A percentile compares a stretch with the other conserved stretches of the same genome.
Conservation (phyloP, 1,140 invertebrate genomes). For the Coboldia fuscipes region DNA sequence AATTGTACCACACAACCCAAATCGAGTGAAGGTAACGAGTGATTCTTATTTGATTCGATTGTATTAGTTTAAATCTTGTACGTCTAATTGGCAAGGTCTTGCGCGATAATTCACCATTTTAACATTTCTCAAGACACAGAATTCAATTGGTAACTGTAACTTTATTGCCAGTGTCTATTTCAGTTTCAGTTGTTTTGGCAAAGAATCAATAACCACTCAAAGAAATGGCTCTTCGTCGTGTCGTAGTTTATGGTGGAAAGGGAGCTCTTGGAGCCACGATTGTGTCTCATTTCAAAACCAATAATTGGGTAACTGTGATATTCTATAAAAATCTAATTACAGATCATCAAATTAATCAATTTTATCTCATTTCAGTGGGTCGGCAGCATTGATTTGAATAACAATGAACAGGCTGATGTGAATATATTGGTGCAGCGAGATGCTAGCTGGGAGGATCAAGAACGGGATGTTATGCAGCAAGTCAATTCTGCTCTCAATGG, state of each 20-base stretch:
- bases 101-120: too few relatives aligned
- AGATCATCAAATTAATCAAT: neutral
- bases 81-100: too few relatives aligned
- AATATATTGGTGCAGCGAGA: constrained; percentile 69
- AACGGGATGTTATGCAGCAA: constrained; percentile 36
- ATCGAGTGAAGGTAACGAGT: too few relatives aligned
- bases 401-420: constrained; percentile 75
- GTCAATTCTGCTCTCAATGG: constrained; percentile 36
- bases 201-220: too few relatives aligned
- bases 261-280: constrained; percentile 79
- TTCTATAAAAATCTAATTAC: constrained; percentile 2
- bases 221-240: constrained; percentile 34
- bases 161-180: too few relatives aligned
- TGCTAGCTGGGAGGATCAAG: constrained; percentile 58
- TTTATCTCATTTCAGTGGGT: constrained; percentile 54
- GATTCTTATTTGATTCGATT: too few relatives aligned
- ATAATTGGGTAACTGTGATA: constrained; percentile 52
- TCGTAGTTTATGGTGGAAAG: constrained; percentile 82
- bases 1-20: too few relatives aligned
- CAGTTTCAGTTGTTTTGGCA: too few relatives aligned
- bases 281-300: constrained; percentile 70
- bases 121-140: too few relatives aligned
- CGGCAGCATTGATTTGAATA: constrained; percentile 70
- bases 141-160: too few relatives aligned
- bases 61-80: too few relatives aligned